Evolutionary conservation across 2,888 invertebrate genomes (phyloP), one percentile per base, ranked within the genome.

Genomic region (Heliconius sara): DNA sequence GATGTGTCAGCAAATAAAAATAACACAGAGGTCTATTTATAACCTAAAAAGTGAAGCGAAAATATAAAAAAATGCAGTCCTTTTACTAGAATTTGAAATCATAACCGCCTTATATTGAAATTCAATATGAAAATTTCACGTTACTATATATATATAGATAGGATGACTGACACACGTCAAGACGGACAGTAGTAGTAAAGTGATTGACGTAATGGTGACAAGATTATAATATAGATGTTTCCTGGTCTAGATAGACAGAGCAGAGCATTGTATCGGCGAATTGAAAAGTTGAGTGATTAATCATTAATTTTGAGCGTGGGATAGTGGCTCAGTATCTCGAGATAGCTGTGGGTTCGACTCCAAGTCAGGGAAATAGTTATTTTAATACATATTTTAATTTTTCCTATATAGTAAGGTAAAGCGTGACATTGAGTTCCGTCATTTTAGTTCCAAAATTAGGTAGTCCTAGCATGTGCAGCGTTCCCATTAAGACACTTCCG

Each of bases 191-290:
- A n/a, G n/a, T 34, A 66, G 67, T 22, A 34, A 22, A 34, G 34
- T 67, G 67, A 67, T 4, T 67, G 67, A 67, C 67, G 19, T 19
- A 67, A 67, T 67, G 67, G 22, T 67, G 34, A 67, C 67, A 67
- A 67, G 4, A 67, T 30, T 67, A 67, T 65, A 65, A 65, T 65
- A 65, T 67, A 67, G 9, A 67, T 22, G 34, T 67, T 67, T 67
- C 34, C 67, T 34, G 67, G 34, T 39, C 67, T 67, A 67, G 22
- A 67, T 34, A 67, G 34, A 22, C 67, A 19, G 22, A 22, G 34
- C 19, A 22, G 65, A 4, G 16, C 30, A 34, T 67, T 34, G 34
- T 22, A 34, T 65, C 16, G 27, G 19, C 16, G 65, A 27, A 65
- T 27, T 16, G 27, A 27, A 27, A 27, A 65, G 13, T 16, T 30